Evolutionary conservation across 2,113 vertebrate genomes (phyloP), one percentile per base, ranked within the genome.

Genomic region (Arizona elegans): DNA sequence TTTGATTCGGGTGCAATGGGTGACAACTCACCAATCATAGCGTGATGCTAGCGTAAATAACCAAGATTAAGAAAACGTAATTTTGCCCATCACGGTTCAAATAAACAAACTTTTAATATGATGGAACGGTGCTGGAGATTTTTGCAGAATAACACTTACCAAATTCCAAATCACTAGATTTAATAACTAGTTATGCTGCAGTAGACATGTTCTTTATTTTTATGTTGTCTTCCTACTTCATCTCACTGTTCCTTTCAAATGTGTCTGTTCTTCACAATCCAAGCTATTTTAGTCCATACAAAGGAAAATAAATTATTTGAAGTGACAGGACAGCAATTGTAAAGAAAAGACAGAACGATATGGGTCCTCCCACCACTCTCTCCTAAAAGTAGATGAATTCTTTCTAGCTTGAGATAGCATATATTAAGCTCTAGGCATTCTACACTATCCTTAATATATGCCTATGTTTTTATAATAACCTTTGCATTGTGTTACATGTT

Each of bases 371-470:
- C 58, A 90, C 47, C 10, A 12, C 21, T 17, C 92, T 87, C 91
- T 93, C 24, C 8, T 10, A 93, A 91, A 91, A 89, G 12, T 21
- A 94, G 4, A 3, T 65, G 33, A 88, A 91, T 50, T 93, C 47
- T 87, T 92, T 43, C 38, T 90, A 95, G 55, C 88, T 93, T 54
- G 56, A 81, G 86, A 89, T 92, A 95, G 11, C 94, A 47, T 88
- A 93, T 92, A 93, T 8, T 62, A 90, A 95, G 89, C 94, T 93
- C 91, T 94, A n/a, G 29, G 75, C 54, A 96, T 91, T 95, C 96
- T 95, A 94, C 53, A 87, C 70, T 53, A 92, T 95, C 91, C 56
- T 92, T 91, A 86, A 70, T 90, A 92, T 86, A 87, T 88, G 33
- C 95, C 90, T 21, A 93, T 59, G 95, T 95, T 95, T 94, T 24